Base-by-base conservation (phyloP, 2,113 vertebrate genomes). In the Mobula hypostoma region DNA sequence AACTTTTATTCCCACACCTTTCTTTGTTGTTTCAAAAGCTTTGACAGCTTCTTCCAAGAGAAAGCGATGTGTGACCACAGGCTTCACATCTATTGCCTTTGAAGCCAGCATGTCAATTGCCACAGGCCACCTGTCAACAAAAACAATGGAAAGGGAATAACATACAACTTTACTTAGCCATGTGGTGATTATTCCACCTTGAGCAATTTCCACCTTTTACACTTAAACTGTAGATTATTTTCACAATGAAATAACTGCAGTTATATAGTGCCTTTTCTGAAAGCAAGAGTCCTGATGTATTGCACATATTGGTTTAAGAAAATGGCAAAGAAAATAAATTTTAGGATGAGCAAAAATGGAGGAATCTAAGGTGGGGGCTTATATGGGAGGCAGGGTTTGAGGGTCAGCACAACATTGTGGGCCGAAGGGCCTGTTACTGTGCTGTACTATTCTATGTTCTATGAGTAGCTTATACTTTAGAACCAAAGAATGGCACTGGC, bases 61-160 rank as follows among this genome's bases (percentile, higher is more conserved):
- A 94, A 99, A 99, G 12, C 99, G 98, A 94, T 99, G 99, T 0
- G 99, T 99, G 74, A 99, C 98, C 94, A 99, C 96, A 2, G 99
- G 97, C 95, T 97, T 98, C 74, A 99, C 95, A 0, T 99, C 97
- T 95, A 99, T 97, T 93, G 96, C 95, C 95, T 98, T 98, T 32
- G 98, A 98, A 0, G 98, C 97, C 2, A 99, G 95, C 97, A 99
- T 98, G 0, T 98, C 95, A 0, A 99, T 98, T 0, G 98, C 99
- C 96, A 98, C 96, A 0, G 99, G 99, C 99, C 99, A 99, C 95
- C 99, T 99, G 96, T 27, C 1, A 14, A 92, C 68, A 7, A 72
- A 8, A 74, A 93, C 21, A 14, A 91, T 32, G 5, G 14, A 58
- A 87, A 63, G 83, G n/a, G 56, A 63, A 63, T 0, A n/a, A 14